Evolutionary conservation across 1,140 invertebrate species (phyloP).

Genomic region (Cotesia typhae): DNA sequence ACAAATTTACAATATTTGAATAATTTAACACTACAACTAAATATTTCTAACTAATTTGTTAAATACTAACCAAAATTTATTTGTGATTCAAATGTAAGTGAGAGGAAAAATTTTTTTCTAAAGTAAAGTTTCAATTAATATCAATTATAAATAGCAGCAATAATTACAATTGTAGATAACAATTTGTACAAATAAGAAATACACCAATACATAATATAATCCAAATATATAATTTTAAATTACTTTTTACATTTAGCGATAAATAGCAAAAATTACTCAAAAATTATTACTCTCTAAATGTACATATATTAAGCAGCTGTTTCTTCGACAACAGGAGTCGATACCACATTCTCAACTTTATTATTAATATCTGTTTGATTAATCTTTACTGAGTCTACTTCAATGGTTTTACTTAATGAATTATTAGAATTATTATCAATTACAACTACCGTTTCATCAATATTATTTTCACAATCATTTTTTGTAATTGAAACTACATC

Average conservation of each 20-base stretch:
- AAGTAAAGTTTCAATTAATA: too few species aligned
- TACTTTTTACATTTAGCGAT: background rate
- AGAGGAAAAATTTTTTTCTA: too few species aligned
- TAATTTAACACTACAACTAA: too few species aligned
- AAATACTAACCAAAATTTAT: too few species aligned
- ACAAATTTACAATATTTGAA: too few species aligned
- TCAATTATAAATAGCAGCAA: too few species aligned
- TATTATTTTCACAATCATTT: background rate
- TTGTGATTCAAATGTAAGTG: too few species aligned
- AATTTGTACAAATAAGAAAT: too few species aligned
- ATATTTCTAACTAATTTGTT: too few species aligned
- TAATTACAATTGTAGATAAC: too few species aligned
- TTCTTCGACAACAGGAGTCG: constrained; percentile 54
- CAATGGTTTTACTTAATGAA: constrained; percentile 26
- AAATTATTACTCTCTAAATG: background rate
- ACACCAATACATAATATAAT: too few species aligned
- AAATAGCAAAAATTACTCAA: constrained; percentile 10
- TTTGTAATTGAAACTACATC: background rate
- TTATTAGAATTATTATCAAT: constrained; percentile 30
- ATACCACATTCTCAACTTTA: constrained; percentile 45
- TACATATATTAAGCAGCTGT: constrained; percentile 50
- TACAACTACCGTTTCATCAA: constrained; percentile 14
- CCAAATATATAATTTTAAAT: too few species aligned
- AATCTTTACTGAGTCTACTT: constrained; percentile 34
- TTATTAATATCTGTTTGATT: constrained; percentile 34